phyloP scores from a whole-genome alignment of 2,888 invertebrate genomes.

The Allygus modestus region DNA sequence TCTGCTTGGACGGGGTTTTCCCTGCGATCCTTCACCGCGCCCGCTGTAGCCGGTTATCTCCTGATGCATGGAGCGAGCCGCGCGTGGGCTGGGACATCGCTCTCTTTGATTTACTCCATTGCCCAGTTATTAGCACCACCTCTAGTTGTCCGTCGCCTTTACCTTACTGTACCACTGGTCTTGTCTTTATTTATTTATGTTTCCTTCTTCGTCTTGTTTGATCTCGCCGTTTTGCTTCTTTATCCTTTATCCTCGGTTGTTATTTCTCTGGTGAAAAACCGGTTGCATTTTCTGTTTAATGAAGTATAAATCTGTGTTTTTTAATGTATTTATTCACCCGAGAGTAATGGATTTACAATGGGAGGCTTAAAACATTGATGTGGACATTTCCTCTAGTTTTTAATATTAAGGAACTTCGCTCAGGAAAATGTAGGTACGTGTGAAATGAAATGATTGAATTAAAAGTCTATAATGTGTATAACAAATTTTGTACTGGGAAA shows the following conservation, averaged over 20 bases:
- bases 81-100: constrained; percentile 10
- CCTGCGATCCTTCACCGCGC: background rate
- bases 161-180: constrained; percentile 50
- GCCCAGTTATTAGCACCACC: background rate
- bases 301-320: background rate
- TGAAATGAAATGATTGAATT: too few relatives aligned
- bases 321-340: background rate
- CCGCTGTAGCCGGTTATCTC: background rate
- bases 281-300: constrained; percentile 25
- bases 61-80: background rate
- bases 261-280: background rate
- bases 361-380: too few relatives aligned
- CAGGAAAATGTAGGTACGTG: too few relatives aligned
- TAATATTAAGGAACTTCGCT: too few relatives aligned
- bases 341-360: too few relatives aligned
- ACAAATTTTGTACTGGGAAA: too few relatives aligned
- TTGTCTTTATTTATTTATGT: constrained; percentile 57
- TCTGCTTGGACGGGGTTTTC: too few relatives aligned
- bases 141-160: constrained; percentile 25
- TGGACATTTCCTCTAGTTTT: too few relatives aligned
- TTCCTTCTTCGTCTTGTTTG: constrained; percentile 6
- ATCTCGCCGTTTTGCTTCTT: constrained; percentile 38
- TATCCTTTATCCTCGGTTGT: constrained; percentile 19
- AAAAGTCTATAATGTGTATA: too few relatives aligned
- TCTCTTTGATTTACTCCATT: constrained; percentile 35